A percentile compares a stretch with the other conserved stretches of the same genome.
Conservation (phyloP, 2,888 invertebrate genomes). For the Lasius platythorax region DNA sequence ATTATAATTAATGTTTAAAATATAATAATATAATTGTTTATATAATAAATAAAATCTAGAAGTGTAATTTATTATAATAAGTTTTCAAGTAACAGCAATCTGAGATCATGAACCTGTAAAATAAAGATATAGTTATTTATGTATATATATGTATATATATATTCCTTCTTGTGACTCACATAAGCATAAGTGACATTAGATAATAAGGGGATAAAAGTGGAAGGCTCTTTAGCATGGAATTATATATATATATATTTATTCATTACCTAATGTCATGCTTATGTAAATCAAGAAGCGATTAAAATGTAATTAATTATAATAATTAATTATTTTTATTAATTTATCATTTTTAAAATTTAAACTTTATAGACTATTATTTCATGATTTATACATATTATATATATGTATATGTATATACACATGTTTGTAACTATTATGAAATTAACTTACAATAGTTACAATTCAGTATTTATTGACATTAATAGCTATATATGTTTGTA, state of each 20-base stretch:
- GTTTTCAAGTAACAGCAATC: conserved; percentile 88
- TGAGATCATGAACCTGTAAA: conserved; percentile 90
- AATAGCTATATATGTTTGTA: conserved; percentile 1
- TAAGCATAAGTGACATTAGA: too few species aligned
- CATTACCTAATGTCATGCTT: too few species aligned
- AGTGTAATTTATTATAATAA: conserved; percentile 70
- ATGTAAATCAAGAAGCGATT: too few species aligned
- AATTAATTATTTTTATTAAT: too few species aligned
- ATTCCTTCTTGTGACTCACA: too few species aligned
- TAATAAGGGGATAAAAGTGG: too few species aligned
- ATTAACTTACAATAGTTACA: neutral
- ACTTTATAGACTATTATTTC: neutral
- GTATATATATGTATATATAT: neutral
- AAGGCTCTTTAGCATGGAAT: too few species aligned
- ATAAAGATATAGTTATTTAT: conserved; percentile 40
- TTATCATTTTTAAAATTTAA: too few species aligned
- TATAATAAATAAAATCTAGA: conserved; percentile 67
- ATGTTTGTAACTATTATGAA: neutral
- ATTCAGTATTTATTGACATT: neutral
- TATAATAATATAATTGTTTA: neutral
- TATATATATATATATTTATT: too few species aligned
- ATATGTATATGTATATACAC: neutral
- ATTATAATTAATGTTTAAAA: neutral
- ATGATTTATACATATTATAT: too few species aligned
- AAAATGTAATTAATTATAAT: too few species aligned